Conservation (phyloP, 2,888 invertebrate genomes). For the Ectemnius cavifrons region DNA sequence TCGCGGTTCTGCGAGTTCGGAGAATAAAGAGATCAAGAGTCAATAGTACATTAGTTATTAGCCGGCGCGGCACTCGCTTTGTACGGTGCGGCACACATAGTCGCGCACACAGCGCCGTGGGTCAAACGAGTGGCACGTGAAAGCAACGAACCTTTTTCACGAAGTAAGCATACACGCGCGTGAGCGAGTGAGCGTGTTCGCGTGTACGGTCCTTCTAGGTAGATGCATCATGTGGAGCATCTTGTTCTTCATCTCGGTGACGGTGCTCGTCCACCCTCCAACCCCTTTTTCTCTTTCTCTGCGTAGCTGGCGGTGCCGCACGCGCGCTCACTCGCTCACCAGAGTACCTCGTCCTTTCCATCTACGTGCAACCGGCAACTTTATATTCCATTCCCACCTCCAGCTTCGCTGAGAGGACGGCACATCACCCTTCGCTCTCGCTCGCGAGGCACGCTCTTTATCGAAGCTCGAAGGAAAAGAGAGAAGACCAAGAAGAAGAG, state of each 20-base stretch:
- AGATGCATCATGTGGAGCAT: slow-evolving; percentile 49
- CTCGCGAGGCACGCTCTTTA: slow-evolving; percentile 19
- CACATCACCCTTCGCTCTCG: not conserved
- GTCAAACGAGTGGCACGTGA: slow-evolving; percentile 49
- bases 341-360: slow-evolving; percentile 43
- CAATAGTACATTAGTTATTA: slow-evolving; percentile 46
- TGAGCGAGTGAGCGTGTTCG: slow-evolving; percentile 2
- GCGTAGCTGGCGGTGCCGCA: slow-evolving; percentile 10
- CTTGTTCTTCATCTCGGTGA: slow-evolving; percentile 57
- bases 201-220: slow-evolving; percentile 38
- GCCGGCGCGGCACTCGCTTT: slow-evolving; percentile 36
- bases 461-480: slow-evolving; percentile 43
- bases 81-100: not conserved
- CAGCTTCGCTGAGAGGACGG: not conserved
- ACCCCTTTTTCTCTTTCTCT: slow-evolving; percentile 44
- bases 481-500: slow-evolving; percentile 42
- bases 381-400: slow-evolving; percentile 26
- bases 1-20: slow-evolving; percentile 15
- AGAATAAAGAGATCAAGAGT: slow-evolving; percentile 23
- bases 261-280: slow-evolving; percentile 49
- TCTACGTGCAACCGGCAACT: slow-evolving; percentile 40
- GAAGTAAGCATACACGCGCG: not conserved
- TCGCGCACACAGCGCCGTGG: slow-evolving; percentile 13
- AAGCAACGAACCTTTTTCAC: slow-evolving; percentile 48
- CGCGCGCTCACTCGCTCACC: slow-evolving; percentile 13